phyloP scores from a whole-genome alignment of 2,797 vertebrate species.

The Heteromormyrus szaboi region DNA sequence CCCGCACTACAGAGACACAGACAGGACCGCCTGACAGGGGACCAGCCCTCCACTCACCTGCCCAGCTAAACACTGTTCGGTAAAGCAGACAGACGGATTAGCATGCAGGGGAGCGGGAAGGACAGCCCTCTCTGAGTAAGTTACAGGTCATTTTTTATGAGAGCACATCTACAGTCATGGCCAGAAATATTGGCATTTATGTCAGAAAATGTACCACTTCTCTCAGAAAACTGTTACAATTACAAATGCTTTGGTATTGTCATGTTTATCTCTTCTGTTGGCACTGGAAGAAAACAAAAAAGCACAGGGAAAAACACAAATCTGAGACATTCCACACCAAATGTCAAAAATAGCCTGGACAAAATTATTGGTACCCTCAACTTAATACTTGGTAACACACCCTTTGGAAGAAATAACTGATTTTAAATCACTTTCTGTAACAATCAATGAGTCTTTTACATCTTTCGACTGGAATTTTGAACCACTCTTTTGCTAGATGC shows the following conservation, averaged over 20 bases:
- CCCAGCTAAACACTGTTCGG: not conserved
- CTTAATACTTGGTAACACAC: not conserved
- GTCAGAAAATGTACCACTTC: not conserved
- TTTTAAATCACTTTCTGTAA: not conserved
- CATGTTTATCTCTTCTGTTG: not conserved
- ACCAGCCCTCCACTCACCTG: not conserved
- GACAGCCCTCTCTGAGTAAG: not conserved
- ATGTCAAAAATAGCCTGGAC: not conserved
- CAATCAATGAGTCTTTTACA: not conserved
- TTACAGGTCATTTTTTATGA: not conserved
- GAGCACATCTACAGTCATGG: not conserved
- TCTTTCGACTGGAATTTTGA: not conserved
- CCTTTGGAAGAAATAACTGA: not conserved
- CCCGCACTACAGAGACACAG: not conserved
- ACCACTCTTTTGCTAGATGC: not conserved
- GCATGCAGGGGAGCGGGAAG: not conserved
- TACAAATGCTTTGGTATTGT: not conserved
- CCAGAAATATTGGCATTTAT: not conserved
- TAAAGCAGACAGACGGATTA: not conserved
- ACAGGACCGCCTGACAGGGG: not conserved
- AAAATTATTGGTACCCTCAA: not conserved
- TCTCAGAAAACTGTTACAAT: not conserved
- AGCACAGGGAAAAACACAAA: not conserved
- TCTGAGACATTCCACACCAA: not conserved
- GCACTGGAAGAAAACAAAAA: not conserved